Base-by-base conservation (phyloP, 2,888 invertebrate genomes). In the Malacosoma neustria region DNA sequence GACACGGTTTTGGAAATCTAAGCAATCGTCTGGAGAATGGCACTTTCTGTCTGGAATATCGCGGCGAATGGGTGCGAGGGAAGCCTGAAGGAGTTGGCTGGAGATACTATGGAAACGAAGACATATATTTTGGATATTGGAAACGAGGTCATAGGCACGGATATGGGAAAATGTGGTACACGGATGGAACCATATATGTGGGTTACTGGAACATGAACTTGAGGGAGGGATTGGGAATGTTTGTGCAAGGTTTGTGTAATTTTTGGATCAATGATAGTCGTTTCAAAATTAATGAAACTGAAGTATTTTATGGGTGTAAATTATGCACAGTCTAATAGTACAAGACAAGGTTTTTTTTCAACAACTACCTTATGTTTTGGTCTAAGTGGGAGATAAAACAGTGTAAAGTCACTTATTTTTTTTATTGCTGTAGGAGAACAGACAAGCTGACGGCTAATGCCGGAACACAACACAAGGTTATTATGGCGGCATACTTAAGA, bases 111-210 rank as follows among this genome's bases (percentile, higher is more conserved):
- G 63, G 63, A 6, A 87, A 90, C 41, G 88, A 88, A 1, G 86
- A 87, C 44, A 85, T 88, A 11, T 92, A 90, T 58, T 82, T 89
- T 39, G 92, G 92, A 0, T 84, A 81, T 48, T 87, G 86, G 68
- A 74, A 72, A 41, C 61, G 70, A 30, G 87, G 87, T 0, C 64
- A 74, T 39, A 69, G 87, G 15, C 75, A 89, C 11, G 90, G 90
- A 0, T 89, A 85, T 43, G 91, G 91, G 1, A 85, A 87, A 51
- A 87, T 89, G 81, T 91, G 89, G 89, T 89, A 89, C 47, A 51
- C 61, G 0, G 70, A 89, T 49, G 87, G 88, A 0, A 84, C 87
- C 0, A 87, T 87, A 51, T 91, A 91, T 43, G 88, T 88, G 34
- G 92, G 92, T 0, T 82, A 87, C 42, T 92, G 90, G 90, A 62